Base-by-base conservation (phyloP, 2,113 vertebrate genomes). In the Callionymus lyra region DNA sequence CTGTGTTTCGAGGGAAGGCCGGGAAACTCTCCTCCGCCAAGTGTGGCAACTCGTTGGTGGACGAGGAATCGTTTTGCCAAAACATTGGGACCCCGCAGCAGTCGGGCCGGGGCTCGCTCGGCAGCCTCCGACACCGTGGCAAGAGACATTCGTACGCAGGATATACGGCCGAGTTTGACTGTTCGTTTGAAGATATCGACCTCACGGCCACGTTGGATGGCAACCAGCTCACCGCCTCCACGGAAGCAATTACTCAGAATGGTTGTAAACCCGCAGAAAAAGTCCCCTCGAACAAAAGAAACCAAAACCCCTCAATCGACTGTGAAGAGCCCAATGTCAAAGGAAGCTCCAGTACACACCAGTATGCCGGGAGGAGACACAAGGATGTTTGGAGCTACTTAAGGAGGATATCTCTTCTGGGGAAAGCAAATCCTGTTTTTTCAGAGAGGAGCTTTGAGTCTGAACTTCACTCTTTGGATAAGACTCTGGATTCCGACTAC, bases 381-480 rank as follows among this genome's bases (percentile, higher is more conserved):
- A 89, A 84, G 53, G 89, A 91, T 37, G 86, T 92, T 48, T 94
- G 89, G 89, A 90, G 77, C 65, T 92, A 92, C 75, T 63, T 92
- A 62, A 91, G 83, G 80, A 85, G 85, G 56, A 87, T 92, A 73
- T 90, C 90, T 19, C 50, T 89, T 41, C 70, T 85, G 43, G 80
- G 80, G 60, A 87, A 79, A 65, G 81, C 84, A 57, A 68, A 79
- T 41, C 76, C 86, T 16, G 82, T 75, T 36, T 74, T 74, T 44
- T 59, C 82, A 16, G 84, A 88, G 67, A 82, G 83, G 76, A 88
- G 83, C 48, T 79, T 80, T 42, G 86, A 88, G 58, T 84, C 78
- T 6, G 82, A 70, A 68, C 81, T 85, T 58, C 84, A 77, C 64
- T 85, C 84, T 13, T 41, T 85, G 11, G 83, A 89, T 65, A 80